A percentile compares a stretch with the other conserved stretches of the same genome.
Conservation (phyloP, 1,140 invertebrate species). For the Macrosteles quadrilineatus region DNA sequence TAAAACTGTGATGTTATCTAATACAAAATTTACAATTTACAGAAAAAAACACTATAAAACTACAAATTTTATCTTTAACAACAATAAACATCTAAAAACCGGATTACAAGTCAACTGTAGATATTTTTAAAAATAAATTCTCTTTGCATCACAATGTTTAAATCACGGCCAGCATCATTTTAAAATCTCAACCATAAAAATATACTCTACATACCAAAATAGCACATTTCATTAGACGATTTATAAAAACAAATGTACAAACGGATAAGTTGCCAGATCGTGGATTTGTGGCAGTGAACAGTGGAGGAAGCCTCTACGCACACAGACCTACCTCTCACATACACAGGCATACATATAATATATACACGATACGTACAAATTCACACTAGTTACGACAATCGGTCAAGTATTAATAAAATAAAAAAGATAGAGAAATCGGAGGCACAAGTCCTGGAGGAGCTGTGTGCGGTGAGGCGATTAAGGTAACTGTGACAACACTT, state of each 20-base stretch:
- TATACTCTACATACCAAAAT: conserved; percentile 38
- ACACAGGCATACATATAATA: not conserved
- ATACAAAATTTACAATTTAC: conserved; percentile 20
- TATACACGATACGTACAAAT: not conserved
- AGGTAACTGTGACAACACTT: conserved; percentile 30
- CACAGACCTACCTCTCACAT: not conserved
- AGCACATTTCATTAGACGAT: conserved; percentile 30
- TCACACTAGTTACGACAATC: not conserved
- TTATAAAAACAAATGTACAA: conserved; percentile 31
- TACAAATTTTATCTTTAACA: conserved; percentile 34
- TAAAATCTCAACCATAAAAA: conserved; percentile 31
- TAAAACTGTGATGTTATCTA: conserved; percentile 28
- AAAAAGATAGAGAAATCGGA: not conserved
- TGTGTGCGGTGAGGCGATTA: not conserved
- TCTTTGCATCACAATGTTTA: conserved; percentile 34
- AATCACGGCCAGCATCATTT: conserved; percentile 33
- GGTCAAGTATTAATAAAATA: conserved; percentile 16
- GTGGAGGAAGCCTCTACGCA: conserved; percentile 1
- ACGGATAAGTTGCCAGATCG: conserved; percentile 25
- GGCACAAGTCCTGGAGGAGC: not conserved
- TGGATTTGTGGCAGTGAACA: conserved; percentile 27
- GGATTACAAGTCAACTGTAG: conserved; percentile 33
- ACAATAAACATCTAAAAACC: conserved; percentile 35
- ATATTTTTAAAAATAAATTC: conserved; percentile 34
- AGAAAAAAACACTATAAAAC: conserved; percentile 35